These are phyloP conservation scores for Scytalopus superciliaris DNA, from an alignment of 2,113 vertebrate genomes.

Conservation along the genomic window DNA sequence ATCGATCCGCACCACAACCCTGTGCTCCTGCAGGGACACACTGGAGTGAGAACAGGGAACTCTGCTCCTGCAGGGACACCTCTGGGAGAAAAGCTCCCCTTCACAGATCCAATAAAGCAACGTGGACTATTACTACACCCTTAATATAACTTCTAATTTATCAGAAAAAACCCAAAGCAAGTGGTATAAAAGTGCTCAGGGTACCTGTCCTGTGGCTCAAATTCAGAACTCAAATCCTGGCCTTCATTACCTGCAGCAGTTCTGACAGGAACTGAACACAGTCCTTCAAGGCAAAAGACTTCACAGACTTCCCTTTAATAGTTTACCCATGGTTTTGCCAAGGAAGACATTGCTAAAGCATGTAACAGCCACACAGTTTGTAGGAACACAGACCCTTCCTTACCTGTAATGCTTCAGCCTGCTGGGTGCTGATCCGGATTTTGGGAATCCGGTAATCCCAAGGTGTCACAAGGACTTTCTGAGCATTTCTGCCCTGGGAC, in stretches of 20 bases:
- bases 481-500: slow-evolving; percentile 83
- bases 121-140: no score
- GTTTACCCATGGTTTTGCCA: background rate
- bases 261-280: background rate
- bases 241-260: background rate
- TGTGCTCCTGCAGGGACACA: slow-evolving; percentile 80
- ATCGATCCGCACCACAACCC: slow-evolving; percentile 92
- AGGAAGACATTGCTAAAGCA: background rate
- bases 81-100: background rate
- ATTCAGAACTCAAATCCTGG: background rate
- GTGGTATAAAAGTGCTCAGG: no score
- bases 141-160: no score
- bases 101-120: no score
- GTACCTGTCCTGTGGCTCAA: background rate
- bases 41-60: background rate
- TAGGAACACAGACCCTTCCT: background rate
- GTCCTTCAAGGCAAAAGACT: background rate
- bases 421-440: slow-evolving; percentile 93
- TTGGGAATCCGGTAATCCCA: slow-evolving; percentile 95
- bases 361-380: accelerated
- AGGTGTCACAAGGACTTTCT: slow-evolving; percentile 88
- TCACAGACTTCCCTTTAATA: background rate
- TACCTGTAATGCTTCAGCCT: slow-evolving; percentile 91
- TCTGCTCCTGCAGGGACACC: background rate
- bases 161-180: no score